A percentile compares a stretch with the other conserved stretches of the same genome.
Conservation (phyloP, 2,888 invertebrate genomes). For the Selenia dentaria region DNA sequence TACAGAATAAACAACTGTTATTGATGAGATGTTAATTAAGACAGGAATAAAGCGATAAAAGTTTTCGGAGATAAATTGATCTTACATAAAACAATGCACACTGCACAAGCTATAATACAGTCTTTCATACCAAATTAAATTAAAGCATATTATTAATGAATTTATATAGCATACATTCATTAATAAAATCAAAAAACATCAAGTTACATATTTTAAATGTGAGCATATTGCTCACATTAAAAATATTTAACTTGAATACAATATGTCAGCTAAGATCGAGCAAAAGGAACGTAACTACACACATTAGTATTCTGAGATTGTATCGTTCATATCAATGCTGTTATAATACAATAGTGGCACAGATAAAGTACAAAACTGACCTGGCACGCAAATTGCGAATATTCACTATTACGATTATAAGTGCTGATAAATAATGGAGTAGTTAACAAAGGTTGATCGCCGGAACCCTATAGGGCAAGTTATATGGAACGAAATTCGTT, state of each 20-base stretch:
- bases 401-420: conserved; percentile 29
- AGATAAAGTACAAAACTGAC: conserved; percentile 29
- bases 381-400: conserved; percentile 27
- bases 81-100: too few species aligned
- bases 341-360: conserved; percentile 17
- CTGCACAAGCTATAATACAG: too few species aligned
- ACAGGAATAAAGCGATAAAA: conserved; percentile 2
- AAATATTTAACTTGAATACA: conserved; percentile 11
- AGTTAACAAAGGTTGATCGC: conserved; percentile 47
- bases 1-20: conserved; percentile 32
- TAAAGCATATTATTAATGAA: too few species aligned
- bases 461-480: conserved; percentile 46
- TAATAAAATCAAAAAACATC: too few species aligned
- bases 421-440: conserved; percentile 45
- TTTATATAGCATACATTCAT: too few species aligned
- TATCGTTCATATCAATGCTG: conserved; percentile 17
- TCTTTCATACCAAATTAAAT: too few species aligned
- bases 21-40: conserved; percentile 29
- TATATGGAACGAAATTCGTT: conserved; percentile 54
- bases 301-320: conserved; percentile 18
- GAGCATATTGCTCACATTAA: too few species aligned
- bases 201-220: too few species aligned
- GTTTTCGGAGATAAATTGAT: not conserved
- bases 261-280: conserved; percentile 1
- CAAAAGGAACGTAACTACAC: conserved; percentile 8